Percentiles rank a stretch among this genome's conserved stretches.
phyloP scores from a whole-genome alignment of 1,140 invertebrate genomes.

The Habropoda laboriosa region DNA sequence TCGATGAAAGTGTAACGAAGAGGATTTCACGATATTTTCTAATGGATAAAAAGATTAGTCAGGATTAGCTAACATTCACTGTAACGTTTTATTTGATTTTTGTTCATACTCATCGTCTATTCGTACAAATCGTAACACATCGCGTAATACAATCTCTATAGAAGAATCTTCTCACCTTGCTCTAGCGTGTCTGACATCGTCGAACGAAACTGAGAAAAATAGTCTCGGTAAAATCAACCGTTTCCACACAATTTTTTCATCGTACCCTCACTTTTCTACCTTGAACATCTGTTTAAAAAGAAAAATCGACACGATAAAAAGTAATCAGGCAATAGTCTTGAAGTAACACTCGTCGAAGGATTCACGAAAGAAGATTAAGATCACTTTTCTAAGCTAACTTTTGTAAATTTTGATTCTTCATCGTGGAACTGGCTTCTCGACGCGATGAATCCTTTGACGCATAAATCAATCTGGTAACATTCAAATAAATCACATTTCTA shows the following conservation, averaged over 20 bases:
- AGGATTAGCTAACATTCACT: constrained; percentile 65
- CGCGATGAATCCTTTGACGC: not conserved
- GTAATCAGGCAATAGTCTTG: constrained; percentile 34
- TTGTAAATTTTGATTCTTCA: constrained; percentile 36
- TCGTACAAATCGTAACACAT: constrained; percentile 64
- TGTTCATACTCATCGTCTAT: constrained; percentile 67
- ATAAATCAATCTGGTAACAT: not conserved
- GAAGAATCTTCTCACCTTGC: constrained; percentile 50
- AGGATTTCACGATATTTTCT: not conserved
- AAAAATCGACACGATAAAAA: constrained; percentile 34
- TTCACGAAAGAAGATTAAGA: not conserved
- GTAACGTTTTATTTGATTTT: constrained; percentile 77
- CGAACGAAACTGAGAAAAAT: constrained; percentile 75
- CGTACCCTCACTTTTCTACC: not conserved
- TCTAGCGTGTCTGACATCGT: constrained; percentile 55
- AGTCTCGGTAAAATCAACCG: constrained; percentile 76
- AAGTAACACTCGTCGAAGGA: not conserved
- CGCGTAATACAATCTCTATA: constrained; percentile 67
- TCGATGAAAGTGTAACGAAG: not conserved
- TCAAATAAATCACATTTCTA: not conserved
- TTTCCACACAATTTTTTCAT: constrained; percentile 47
- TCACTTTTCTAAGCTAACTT: not conserved
- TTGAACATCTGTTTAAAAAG: not conserved
- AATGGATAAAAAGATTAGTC: not conserved
- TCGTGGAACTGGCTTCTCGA: not conserved